Base-by-base conservation (phyloP, 2,888 invertebrate species). In the Digitonthophagus gazella region DNA sequence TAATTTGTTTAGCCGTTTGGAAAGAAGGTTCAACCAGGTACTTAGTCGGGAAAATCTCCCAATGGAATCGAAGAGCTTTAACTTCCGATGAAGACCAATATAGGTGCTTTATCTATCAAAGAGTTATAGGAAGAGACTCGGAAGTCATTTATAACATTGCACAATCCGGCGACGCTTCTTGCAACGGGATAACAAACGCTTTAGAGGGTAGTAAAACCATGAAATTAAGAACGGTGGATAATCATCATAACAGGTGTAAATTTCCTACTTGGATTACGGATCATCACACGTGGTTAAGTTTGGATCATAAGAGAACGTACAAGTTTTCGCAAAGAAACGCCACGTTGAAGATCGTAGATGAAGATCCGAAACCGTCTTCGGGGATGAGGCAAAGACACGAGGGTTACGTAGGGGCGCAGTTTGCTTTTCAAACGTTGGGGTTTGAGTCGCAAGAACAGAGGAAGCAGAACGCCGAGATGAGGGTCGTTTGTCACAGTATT, bases 1-100 rank as follows among this genome's bases (percentile, higher is more conserved):
- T 94, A 67, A 89, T 92, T 63, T 94, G 94, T 80, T 83, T 94
- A 68, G 94, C 93, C 2, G 88, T 89, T 15, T 95, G 94, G 94
- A 93, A 91, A 81, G 93, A 94, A 74, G 93, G 93, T 0, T 90
- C 92, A 54, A 91, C 90, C 64, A 85, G 91, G 67, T 94, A 93
- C 81, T 85, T 94, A 63, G 90, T 93, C 65, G 93, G 93, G 0
- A 79, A 79, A 72, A 86, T 93, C 74, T 87, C 90, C n/a, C 90
- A 91, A 78, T 85, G 86, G 19, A 85, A 86, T 76, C 81, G 88
- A 28, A 80, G 88, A 67, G 86, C 85, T 74, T 81, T 86, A 15
- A 84, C 88, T 14, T 87, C 89, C 0, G 90, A 91, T 75, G 93
- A 93, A 77, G 92, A 93, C 76, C 88, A 90, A 63, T 95, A 92